Percentiles rank a stretch among this genome's conserved stretches.
Conservation (phyloP, 30 jellyfish, hydroid and myxozoan genomes). For the Cassiopea andromeda region DNA sequence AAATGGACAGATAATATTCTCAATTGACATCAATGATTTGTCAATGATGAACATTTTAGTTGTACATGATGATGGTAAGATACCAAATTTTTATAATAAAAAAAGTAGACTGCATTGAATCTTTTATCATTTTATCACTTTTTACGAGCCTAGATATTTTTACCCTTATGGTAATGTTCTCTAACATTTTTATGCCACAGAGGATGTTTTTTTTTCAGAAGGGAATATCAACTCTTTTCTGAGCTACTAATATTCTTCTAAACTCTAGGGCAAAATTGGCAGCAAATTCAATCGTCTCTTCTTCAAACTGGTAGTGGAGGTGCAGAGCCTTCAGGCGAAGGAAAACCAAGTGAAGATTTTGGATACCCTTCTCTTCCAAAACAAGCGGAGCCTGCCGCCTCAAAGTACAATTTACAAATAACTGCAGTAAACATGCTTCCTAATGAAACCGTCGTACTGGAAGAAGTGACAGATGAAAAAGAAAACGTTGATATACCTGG, state of each 20-base stretch:
- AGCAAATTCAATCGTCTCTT: conserved; percentile 82
- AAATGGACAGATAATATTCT: conserved; percentile 75
- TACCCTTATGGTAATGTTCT: too few relatives aligned
- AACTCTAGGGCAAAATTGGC: conserved; percentile 91
- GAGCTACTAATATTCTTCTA: neutral
- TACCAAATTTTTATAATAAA: too few relatives aligned
- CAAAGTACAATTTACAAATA: conserved; percentile 52
- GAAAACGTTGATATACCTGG: conserved; percentile 78
- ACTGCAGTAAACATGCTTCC: conserved; percentile 65
- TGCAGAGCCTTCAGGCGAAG: conserved; percentile 35
- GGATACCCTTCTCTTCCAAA: conserved; percentile 9
- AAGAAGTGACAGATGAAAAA: conserved; percentile 58
- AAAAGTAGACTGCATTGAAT: too few relatives aligned
- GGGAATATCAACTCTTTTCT: too few relatives aligned
- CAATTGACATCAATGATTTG: conserved; percentile 61
- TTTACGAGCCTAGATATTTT: too few relatives aligned
- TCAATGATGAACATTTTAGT: conserved; percentile 81
- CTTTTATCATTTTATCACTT: too few relatives aligned
- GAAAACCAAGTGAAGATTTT: conserved; percentile 9
- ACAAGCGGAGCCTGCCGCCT: conserved; percentile 23
- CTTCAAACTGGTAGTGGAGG: conserved; percentile 87
- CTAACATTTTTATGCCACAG: too few relatives aligned
- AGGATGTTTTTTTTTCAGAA: too few relatives aligned
- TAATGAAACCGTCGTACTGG: conserved; percentile 36
- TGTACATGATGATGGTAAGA: conserved; percentile 86